phyloP scores from a whole-genome alignment of 2,888 invertebrate genomes.

The Lasius platythorax region DNA sequence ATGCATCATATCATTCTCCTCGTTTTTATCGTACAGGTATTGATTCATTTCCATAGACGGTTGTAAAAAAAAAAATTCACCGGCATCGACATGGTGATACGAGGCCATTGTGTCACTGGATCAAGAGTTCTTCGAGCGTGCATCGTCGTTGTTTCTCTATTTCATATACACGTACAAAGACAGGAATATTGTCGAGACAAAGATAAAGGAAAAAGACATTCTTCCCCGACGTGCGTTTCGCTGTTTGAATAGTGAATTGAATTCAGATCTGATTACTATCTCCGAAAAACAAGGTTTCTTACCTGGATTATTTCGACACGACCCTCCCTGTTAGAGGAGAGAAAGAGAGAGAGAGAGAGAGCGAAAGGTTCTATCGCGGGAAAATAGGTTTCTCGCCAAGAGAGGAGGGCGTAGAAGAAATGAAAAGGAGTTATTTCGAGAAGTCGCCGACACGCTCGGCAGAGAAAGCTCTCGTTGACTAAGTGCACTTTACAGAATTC shows the following conservation, averaged over 20 bases:
- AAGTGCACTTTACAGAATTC: slow-evolving; percentile 57
- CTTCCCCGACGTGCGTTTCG: slow-evolving; percentile 21
- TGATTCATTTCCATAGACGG: slow-evolving; percentile 34
- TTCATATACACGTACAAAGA: background rate
- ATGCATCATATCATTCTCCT: slow-evolving; percentile 56
- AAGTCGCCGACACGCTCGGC: slow-evolving; percentile 42
- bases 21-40: slow-evolving; percentile 49
- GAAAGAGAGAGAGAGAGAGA: slow-evolving; percentile 17
- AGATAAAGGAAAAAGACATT: slow-evolving; percentile 5
- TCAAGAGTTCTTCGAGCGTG: slow-evolving; percentile 31
- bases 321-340: background rate
- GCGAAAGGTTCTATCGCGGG: slow-evolving; percentile 48
- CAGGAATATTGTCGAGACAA: slow-evolving; percentile 7
- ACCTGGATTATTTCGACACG: slow-evolving; percentile 34
- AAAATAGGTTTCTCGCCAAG: slow-evolving; percentile 65
- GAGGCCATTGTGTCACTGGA: slow-evolving; percentile 30
- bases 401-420: slow-evolving; percentile 36
- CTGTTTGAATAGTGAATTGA: slow-evolving; percentile 64
- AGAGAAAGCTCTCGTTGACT: slow-evolving; percentile 48
- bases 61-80: slow-evolving; percentile 15
- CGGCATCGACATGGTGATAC: slow-evolving; percentile 1
- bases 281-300: slow-evolving; percentile 57
- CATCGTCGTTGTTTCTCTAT: slow-evolving; percentile 34
- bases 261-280: slow-evolving; percentile 65
- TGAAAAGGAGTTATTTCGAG: slow-evolving; percentile 60